Conservation (phyloP, 2,113 vertebrate species). For the Shinisaurus crocodilurus region DNA sequence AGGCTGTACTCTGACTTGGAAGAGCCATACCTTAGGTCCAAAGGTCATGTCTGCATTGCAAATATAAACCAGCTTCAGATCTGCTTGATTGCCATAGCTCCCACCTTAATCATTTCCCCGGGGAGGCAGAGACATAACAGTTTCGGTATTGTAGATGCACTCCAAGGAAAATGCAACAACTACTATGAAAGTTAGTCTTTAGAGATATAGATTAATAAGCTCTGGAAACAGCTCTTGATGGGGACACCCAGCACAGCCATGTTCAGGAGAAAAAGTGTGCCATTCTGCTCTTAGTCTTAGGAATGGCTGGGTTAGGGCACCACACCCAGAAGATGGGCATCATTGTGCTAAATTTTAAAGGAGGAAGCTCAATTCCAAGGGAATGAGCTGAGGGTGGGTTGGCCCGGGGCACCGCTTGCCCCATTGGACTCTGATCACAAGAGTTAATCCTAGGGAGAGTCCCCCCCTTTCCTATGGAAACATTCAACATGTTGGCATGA, state of each 20-base stretch:
- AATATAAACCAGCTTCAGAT: neutral
- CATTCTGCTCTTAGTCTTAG: neutral
- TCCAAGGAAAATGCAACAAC: neutral
- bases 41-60: neutral
- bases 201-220: neutral
- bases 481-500: too few relatives aligned
- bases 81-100: neutral
- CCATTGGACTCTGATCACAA: neutral
- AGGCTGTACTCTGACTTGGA: neutral
- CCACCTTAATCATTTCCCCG: neutral
- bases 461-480: neutral
- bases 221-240: neutral
- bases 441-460: neutral
- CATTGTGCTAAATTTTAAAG: neutral
- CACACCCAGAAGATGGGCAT: too few relatives aligned
- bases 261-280: too few relatives aligned
- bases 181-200: neutral
- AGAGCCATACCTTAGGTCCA: neutral
- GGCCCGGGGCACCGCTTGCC: neutral
- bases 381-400: too few relatives aligned
- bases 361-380: neutral
- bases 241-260: neutral
- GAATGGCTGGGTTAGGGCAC: neutral
- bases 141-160: too few relatives aligned
- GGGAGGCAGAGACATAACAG: neutral